Percentiles rank a stretch among this genome's conserved stretches.
These are phyloP conservation scores for Vidua chalybeata DNA, from an alignment of 2,113 vertebrate genomes.

Conservation along the genomic window DNA sequence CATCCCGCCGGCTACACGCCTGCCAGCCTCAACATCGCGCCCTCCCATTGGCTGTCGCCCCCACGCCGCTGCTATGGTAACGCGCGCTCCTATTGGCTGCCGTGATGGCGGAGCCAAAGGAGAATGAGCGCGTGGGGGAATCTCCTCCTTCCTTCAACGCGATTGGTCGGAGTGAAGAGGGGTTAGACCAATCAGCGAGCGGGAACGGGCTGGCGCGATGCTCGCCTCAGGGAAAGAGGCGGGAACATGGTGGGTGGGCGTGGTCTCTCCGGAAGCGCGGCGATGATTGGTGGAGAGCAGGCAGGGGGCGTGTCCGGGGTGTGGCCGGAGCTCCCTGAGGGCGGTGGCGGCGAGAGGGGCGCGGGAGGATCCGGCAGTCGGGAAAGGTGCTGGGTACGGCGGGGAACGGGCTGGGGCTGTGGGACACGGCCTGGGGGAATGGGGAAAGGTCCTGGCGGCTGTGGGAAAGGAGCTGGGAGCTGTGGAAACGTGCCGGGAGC, in stretches of 20 bases:
- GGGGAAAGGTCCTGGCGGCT: too few relatives aligned
- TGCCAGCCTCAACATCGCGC: fast-evolving
- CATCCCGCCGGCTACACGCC: neutral
- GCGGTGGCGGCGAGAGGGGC: neutral
- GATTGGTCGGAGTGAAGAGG: neutral
- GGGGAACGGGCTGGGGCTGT: fast-evolving
- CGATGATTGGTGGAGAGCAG: neutral
- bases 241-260: fast-evolving
- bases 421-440: fast-evolving
- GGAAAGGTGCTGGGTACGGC: neutral
- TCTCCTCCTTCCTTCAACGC: neutral
- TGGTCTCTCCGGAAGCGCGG: fast-evolving
- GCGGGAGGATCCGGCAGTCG: neutral
- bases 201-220: slow-evolving; percentile 18
- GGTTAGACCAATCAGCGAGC: neutral
- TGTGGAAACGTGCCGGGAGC: too few relatives aligned
- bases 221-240: neutral
- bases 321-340: fast-evolving
- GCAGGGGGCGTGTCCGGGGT: fast-evolving
- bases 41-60: neutral
- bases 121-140: fast-evolving
- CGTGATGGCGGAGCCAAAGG: fast-evolving
- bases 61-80: neutral
- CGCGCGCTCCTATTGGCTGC: neutral
- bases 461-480: neutral